Conservation (phyloP, 23 tunicate species). For the Trididemnum miniatum region DNA sequence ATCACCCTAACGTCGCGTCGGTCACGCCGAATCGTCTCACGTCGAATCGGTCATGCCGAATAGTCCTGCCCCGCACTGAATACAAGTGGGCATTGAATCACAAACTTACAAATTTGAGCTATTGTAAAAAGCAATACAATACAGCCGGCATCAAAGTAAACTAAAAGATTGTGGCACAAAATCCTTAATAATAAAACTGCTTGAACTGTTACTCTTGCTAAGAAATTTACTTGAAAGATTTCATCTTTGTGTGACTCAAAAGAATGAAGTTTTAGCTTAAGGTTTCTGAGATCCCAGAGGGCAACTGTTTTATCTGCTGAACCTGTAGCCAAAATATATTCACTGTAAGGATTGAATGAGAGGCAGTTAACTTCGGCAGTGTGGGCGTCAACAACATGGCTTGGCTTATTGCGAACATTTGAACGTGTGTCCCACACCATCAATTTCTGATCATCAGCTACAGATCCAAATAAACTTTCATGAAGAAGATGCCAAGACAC, state of each 20-base stretch:
- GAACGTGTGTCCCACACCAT: constrained; percentile 94
- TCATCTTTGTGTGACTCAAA: constrained; percentile 91
- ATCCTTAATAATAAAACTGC: no score
- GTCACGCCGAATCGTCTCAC: no score
- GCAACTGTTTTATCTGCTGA: constrained; percentile 91
- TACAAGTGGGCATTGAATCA: no score
- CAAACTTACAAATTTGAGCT: no score
- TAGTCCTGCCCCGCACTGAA: no score
- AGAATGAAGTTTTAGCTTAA: constrained; percentile 72
- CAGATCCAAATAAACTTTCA: constrained; percentile 83
- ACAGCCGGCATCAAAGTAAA: no score
- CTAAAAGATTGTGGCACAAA: no score
- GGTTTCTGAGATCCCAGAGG: constrained; percentile 83
- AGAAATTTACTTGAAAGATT: constrained; percentile 65
- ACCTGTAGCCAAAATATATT: constrained; percentile 87
- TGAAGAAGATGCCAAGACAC: constrained; percentile 83
- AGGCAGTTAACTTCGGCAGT: constrained; percentile 93
- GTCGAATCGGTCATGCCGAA: no score
- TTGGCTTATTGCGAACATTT: constrained; percentile 54
- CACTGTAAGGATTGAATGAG: constrained; percentile 86
- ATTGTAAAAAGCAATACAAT: no score
- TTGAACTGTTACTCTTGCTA: no score
- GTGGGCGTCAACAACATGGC: constrained; percentile 77
- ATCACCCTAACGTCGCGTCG: no score
- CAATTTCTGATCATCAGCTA: constrained; percentile 88